Evolutionary conservation across 1,140 invertebrate genomes (phyloP), one percentile per base, ranked within the genome.

Genomic region (Drosophila lini): DNA sequence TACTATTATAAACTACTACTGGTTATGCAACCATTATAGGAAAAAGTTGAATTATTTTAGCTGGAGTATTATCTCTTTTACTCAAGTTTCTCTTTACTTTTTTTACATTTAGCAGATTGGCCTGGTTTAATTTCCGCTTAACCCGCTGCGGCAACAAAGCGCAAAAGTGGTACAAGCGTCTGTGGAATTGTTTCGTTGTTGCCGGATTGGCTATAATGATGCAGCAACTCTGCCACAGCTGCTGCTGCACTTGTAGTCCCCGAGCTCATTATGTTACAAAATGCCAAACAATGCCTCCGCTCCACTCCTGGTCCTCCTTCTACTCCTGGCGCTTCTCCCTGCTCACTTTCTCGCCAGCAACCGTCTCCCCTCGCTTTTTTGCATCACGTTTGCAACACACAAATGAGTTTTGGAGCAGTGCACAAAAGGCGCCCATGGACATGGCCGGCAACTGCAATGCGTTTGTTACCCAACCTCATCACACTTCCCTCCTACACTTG

Each of bases 251-350:
- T 90, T 83, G 82, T 86, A 83, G 82, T 90, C 86, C 88, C 86
- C 82, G 78, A 90, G 86, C 86, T 90, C 86, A 90, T 90, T 90
- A 86, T 83, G 88, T 83, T 83, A 86, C 80, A 90, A 90, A 90
- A 83, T 79, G 83, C 88, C 89, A 90, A 88, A 90, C 88, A 90
- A 90, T 91, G 88, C 78, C 74, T 55, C 61, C 62, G 25, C 70
- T 42, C 9, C 13, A 15, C 19, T 47, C 13, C 15, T 22, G 22
- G 16, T 16, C 40, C 36, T 28, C 36, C 42, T 38, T 25, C n/a
- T 8, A 3, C n/a, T 7, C n/a, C 6, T 13, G 32, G 32, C 11
- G 1, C 50, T 53, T 7, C 32, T 6, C n/a, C 13, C 31, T n/a
- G 15, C 19, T 28, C 15, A 44, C 68, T 73, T 62, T 38, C 50